A percentile compares a stretch with the other conserved stretches of the same genome.
Evolutionary conservation across 1,140 invertebrate genomes (phyloP).

Genomic region (Anoplolepis gracilipes): DNA sequence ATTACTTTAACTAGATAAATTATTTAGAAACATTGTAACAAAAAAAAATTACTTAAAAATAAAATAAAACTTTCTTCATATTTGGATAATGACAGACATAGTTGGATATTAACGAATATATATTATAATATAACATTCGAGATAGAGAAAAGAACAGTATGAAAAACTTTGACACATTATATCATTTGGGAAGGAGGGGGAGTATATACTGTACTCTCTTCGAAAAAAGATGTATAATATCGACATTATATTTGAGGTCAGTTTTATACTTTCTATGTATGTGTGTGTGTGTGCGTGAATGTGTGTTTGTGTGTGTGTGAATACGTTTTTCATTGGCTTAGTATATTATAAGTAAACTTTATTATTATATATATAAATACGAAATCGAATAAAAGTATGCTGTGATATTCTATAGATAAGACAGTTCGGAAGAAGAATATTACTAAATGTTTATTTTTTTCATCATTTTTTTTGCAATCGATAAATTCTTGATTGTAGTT

Average conservation of each 20-base stretch:
- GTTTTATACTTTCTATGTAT: neutral
- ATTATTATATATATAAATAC: no score
- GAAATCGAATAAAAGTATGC: conserved; percentile 21
- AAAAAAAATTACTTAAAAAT: neutral
- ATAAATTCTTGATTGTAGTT: conserved; percentile 33
- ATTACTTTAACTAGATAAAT: neutral
- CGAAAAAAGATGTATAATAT: conserved; percentile 13
- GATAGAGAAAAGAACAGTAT: neutral
- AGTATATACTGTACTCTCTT: neutral
- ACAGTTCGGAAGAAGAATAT: neutral
- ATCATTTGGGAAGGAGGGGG: neutral
- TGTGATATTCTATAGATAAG: conserved; percentile 24
- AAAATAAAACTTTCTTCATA: neutral
- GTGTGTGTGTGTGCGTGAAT: neutral
- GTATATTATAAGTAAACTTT: conserved; percentile 23
- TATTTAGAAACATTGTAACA: neutral
- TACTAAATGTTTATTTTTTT: conserved; percentile 14
- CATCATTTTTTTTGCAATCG: neutral
- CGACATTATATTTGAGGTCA: neutral
- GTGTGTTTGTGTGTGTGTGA: neutral
- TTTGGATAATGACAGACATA: neutral
- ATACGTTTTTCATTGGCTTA: conserved; percentile 6
- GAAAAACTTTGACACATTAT: conserved; percentile 1
- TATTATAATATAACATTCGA: neutral
- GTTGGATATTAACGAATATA: neutral